Evolutionary conservation across 2,113 vertebrate species (phyloP), one percentile per base, ranked within the genome.

Genomic region (Anoura caudifer): DNA sequence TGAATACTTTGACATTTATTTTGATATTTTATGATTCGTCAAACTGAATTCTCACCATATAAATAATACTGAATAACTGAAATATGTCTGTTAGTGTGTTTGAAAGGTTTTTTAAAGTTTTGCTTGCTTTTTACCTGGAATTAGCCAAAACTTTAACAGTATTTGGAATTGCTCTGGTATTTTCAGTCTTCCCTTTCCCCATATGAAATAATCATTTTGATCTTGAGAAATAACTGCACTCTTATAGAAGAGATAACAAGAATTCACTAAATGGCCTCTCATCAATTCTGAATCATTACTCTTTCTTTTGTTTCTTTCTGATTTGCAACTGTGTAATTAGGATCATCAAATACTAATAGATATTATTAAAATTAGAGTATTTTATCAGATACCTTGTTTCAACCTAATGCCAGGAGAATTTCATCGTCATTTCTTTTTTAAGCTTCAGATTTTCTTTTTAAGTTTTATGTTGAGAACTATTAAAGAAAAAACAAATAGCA

Each of bases 261-360:
- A 87, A 95, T 81, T 90, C 83, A 96, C 31, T 96, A 63, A 96
- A n/a, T 94, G 38, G 59, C 33, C 31, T 88, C 70, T 86, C 84
- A 63, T 90, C 4, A 70, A 1, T 41, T 72, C 52, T 54, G 7
- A 75, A 72, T 90, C 76, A 86, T 94, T 81, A 67, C 50, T 95
- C 41, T 67, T 93, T 82, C 85, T 95, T 95, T 94, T 95, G 63
- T 97, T 79, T 96, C 52, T 96, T 90, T 96, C 91, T 86, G 83
- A 90, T 88, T 96, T 67, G 69, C 80, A 86, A 79, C 59, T 96
- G 50, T 92, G 36, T 87, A 96, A 97, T 95, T 97, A 77, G 41
- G n/a, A 89, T 91, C 82, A 24, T 94, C 77, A 96, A 91, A 89
- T 80, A 79, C 90, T 95, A 87, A 95, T 82, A 96, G 22, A 41